Conservation (phyloP, 2,888 invertebrate genomes). For the Acronicta alni region DNA sequence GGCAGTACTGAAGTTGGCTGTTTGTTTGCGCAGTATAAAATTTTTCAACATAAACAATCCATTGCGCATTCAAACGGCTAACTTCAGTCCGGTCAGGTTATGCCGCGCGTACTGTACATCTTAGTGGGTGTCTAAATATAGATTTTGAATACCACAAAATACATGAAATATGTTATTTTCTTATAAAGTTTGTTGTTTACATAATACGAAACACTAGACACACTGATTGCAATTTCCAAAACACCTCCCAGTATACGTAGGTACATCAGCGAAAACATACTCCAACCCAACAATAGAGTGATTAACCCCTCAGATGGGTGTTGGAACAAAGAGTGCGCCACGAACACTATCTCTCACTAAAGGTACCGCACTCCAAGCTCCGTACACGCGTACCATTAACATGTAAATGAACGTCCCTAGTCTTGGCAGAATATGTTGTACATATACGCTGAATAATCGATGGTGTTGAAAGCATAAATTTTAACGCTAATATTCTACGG, state of each 20-base stretch:
- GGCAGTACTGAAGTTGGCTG: too few relatives aligned
- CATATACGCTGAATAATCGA: conserved; percentile 64
- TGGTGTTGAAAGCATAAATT: conserved; percentile 62
- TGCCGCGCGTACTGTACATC: too few relatives aligned
- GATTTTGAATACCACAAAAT: too few relatives aligned
- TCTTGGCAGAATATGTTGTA: conserved; percentile 66
- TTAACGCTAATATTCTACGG: conserved; percentile 48
- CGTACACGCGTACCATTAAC: conserved; percentile 68
- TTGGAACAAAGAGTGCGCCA: conserved; percentile 52
- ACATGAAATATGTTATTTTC: too few relatives aligned
- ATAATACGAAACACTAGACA: neutral
- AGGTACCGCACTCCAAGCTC: conserved; percentile 52
- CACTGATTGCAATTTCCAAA: conserved; percentile 19
- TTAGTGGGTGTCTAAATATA: too few relatives aligned
- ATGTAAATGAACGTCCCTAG: conserved; percentile 82
- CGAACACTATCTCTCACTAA: conserved; percentile 55
- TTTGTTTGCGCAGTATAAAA: too few relatives aligned
- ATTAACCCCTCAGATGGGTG: conserved; percentile 56
- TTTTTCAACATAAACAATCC: too few relatives aligned
- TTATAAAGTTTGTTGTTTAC: too few relatives aligned
- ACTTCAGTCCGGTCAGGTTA: too few relatives aligned
- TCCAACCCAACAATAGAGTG: conserved; percentile 53
- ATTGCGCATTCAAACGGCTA: too few relatives aligned
- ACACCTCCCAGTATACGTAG: conserved; percentile 27
- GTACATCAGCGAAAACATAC: conserved; percentile 46